Evolutionary conservation across 2,888 invertebrate genomes (phyloP), one percentile per base, ranked within the genome.

Genomic region (Opisthograptis luteolata): DNA sequence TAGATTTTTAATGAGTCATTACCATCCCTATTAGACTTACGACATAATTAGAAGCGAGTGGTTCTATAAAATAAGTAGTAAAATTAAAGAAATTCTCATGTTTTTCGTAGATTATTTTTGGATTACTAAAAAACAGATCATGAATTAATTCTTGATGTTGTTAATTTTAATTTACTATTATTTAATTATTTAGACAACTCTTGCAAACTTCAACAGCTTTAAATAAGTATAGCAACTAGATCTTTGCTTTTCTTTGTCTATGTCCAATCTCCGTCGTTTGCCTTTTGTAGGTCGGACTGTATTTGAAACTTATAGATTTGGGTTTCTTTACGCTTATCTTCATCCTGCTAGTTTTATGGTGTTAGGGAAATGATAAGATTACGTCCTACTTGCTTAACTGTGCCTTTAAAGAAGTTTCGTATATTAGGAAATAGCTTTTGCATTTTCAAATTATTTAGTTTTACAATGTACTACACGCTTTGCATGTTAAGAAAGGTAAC

Each of bases 41-140:
- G 44, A 61, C 52, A 60, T 64, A 68, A 68, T 70, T 68, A 67
- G 64, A 58, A n/a, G 56, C 64, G 54, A 56, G 66, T 62, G 62
- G 65, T 66, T 66, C 64, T 65, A 62, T 64, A 59, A 60, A 60
- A 60, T 65, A 65, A 66, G 63, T 58, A 62, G 59, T 62, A 58
- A 41, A n/a, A 15, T 20, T 12, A 13, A 31, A 25, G 9, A 25
- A 25, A 25, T 25, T 17, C 2, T 17, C 5, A 17, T 28, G 2
- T 39, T 19, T 28, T 3, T n/a, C 2, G n/a, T n/a, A n/a, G n/a
- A n/a, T n/a, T n/a, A n/a, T n/a, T n/a, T n/a, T n/a, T n/a, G n/a
- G n/a, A n/a, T n/a, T n/a, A n/a, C n/a, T n/a, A n/a, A n/a, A n/a
- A n/a, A n/a, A n/a, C n/a, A n/a, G n/a, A n/a, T n/a, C n/a, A n/a